Evolutionary conservation across 2,797 vertebrate species (phyloP), one percentile per base, ranked within the genome.

Genomic region (Anisognathus igniventris): DNA sequence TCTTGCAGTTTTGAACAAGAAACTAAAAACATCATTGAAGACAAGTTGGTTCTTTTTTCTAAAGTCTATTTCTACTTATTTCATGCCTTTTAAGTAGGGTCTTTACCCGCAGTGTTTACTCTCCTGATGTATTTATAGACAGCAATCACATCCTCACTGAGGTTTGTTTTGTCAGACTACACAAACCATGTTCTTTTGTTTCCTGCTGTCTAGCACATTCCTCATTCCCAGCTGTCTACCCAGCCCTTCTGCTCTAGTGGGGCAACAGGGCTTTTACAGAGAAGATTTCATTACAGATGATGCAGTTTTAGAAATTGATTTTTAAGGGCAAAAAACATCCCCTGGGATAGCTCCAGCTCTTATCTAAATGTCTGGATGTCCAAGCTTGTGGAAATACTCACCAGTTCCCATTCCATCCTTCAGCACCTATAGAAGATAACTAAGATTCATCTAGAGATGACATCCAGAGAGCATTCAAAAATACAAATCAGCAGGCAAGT

Each of bases 281-380:
- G 2, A 25, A 77, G 2, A 20, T 64, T 65, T 71, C 0, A 9
- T 54, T 21, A n/a, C 10, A 14, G 2, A 9, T 0, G 0, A 23
- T 33, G 0, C 28, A 62, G 21, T 12, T 79, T 75, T 35, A 58
- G 3, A 66, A 90, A 25, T 7, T 0, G 11, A 51, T 33, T 74
- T 62, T 7, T 28, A 48, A 57, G 8, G 1, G 8, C 25, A 10
- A 35, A 77, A 45, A 31, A 2, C 2, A 28, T 19, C 5, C n/a
- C 4, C 33, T 28, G 0, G 4, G 14, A 16, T 45, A 7, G 4
- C 4, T 30, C 3, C 5, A 48, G 17, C 12, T 65, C 5, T 51
- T 53, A 21, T 1, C 9, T 6, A 30, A 30, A 22, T 13, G 3
- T 4, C 31, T 42, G 5, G 16, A 19, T 79, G 12, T 31, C 14